A percentile compares a stretch with the other conserved stretches of the same genome.
Conservation (phyloP, 1,140 invertebrate genomes). For the Drosophila saltans region DNA sequence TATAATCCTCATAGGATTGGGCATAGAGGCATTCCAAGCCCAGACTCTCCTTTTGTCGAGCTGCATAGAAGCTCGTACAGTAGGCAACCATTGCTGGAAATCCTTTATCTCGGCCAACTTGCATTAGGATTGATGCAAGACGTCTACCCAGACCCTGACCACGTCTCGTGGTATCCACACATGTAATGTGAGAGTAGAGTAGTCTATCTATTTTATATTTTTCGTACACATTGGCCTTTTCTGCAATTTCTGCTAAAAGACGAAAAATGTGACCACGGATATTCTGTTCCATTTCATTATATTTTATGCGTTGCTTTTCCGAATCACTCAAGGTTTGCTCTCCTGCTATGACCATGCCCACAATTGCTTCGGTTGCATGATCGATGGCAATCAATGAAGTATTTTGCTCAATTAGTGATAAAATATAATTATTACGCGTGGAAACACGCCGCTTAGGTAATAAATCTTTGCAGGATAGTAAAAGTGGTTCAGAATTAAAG, state of each 20-base stretch:
- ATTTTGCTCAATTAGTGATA: neutral
- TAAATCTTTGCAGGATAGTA: neutral
- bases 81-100: conserved; percentile 25
- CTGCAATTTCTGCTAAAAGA: neutral
- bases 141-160: conserved; percentile 24
- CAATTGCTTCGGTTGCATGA: neutral
- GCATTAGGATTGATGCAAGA: conserved; percentile 9
- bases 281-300: conserved; percentile 5
- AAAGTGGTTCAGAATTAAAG: neutral
- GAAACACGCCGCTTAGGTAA: neutral
- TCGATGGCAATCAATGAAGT: conserved; percentile 5
- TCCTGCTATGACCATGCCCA: conserved; percentile 32
- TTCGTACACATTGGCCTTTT: conserved; percentile 23
- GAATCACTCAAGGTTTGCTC: conserved; percentile 8
- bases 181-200: conserved; percentile 16
- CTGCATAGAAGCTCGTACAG: conserved; percentile 40
- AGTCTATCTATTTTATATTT: conserved; percentile 22
- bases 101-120: conserved; percentile 23
- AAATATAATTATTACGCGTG: neutral
- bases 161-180: conserved; percentile 17
- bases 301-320: conserved; percentile 15
- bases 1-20: conserved; percentile 39
- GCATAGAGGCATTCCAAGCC: conserved; percentile 39
- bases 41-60: conserved; percentile 29
- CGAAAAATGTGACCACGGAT: neutral